Percentiles rank a stretch among this genome's conserved stretches.
These are phyloP conservation scores for Rhombomys opimus DNA, from an alignment of 2,113 vertebrate species.

Conservation along the genomic window DNA sequence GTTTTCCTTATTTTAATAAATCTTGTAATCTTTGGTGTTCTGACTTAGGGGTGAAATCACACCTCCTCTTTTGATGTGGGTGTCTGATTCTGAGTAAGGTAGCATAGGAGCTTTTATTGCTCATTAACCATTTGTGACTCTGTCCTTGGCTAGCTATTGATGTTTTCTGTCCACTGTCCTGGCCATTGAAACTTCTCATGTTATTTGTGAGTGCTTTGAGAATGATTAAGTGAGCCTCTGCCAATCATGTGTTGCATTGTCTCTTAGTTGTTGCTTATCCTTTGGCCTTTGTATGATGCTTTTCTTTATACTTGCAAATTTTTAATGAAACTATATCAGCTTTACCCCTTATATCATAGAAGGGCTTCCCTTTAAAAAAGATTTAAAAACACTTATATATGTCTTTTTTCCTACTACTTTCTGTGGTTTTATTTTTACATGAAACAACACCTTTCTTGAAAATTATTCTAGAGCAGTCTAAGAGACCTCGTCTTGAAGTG, in stretches of 20 bases:
- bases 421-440: slow-evolving; percentile 80
- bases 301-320: slow-evolving; percentile 2
- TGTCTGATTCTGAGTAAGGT: not conserved
- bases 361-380: slow-evolving; percentile 64
- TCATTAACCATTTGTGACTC: not conserved
- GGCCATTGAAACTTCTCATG: not conserved
- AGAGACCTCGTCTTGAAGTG: slow-evolving; percentile 99
- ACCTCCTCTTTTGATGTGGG: not conserved
- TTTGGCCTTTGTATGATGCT: slow-evolving; percentile 49
- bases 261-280: not conserved
- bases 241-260: not conserved
- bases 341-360: slow-evolving; percentile 22
- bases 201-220: not conserved
- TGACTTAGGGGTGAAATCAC: not conserved
- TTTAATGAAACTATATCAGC: not conserved
- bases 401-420: slow-evolving; percentile 65
- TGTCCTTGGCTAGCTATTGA: not conserved
- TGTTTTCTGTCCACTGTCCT: not conserved
- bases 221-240: not conserved
- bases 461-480: slow-evolving; percentile 98
- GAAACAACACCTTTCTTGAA: slow-evolving; percentile 79
- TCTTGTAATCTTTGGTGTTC: not conserved
- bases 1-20: not conserved
- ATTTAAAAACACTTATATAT: slow-evolving; percentile 72
- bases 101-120: not conserved